phyloP scores from a whole-genome alignment of 2,888 invertebrate species.

The Spodoptera littoralis region DNA sequence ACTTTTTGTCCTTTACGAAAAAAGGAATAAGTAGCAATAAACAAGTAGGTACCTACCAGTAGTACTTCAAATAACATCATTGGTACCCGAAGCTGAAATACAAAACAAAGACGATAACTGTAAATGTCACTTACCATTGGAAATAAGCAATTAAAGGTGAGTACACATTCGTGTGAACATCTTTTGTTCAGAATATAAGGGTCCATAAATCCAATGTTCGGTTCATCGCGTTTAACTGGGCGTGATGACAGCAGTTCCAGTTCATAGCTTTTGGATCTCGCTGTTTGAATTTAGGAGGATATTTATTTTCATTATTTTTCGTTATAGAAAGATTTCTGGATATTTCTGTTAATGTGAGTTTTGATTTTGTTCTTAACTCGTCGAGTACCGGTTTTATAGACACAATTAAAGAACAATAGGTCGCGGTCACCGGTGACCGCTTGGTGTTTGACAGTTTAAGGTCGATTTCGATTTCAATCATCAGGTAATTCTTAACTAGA shows the following conservation, averaged over 20 bases:
- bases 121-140: slow-evolving; percentile 34
- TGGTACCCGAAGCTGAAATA: not conserved
- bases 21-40: no score
- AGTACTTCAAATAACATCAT: not conserved
- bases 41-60: no score
- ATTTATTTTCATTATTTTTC: slow-evolving; percentile 3
- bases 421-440: no score
- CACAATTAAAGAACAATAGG: no score
- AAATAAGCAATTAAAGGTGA: slow-evolving; percentile 39
- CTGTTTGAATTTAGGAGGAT: slow-evolving; percentile 37
- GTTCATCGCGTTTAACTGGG: slow-evolving; percentile 56
- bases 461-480: no score
- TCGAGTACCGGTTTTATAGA: no score
- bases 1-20: no score
- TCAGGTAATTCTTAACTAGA: no score
- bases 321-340: not conserved
- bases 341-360: no score
- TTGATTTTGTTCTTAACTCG: no score
- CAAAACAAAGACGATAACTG: slow-evolving; percentile 2
- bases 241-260: slow-evolving; percentile 60
- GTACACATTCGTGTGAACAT: slow-evolving; percentile 19
- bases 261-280: slow-evolving; percentile 30
- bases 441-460: no score
- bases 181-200: slow-evolving; percentile 38
- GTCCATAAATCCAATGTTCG: slow-evolving; percentile 56